A percentile compares a stretch with the other conserved stretches of the same genome.
Conservation (phyloP, 2,888 invertebrate species). For the Kryphioiulus occultus region DNA sequence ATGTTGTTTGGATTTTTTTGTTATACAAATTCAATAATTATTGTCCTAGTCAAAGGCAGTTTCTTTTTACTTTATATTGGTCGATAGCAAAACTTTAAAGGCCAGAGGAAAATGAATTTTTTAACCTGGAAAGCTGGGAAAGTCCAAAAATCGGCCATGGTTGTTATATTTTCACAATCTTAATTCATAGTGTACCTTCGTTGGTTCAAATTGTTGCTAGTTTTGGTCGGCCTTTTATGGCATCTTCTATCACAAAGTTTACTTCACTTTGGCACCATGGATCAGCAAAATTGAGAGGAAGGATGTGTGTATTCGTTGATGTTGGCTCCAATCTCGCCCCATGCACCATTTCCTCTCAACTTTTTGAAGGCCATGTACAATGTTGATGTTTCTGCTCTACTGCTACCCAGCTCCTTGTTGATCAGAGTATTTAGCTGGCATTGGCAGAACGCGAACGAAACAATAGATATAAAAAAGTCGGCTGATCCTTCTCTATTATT, state of each 20-base stretch:
- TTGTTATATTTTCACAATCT: too few species aligned
- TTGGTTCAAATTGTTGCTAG: neutral
- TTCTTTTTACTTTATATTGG: too few species aligned
- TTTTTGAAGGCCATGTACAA: neutral
- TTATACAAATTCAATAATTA: too few species aligned
- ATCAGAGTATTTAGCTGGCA: conserved; percentile 7
- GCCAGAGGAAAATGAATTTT: too few species aligned
- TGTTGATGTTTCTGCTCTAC: conserved; percentile 30
- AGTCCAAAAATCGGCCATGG: too few species aligned
- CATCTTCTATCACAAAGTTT: neutral
- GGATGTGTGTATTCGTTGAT: neutral
- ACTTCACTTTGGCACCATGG: neutral
- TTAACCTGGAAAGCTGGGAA: too few species aligned
- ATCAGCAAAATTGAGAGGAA: neutral
- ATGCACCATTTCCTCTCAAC: neutral
- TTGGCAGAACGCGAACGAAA: conserved; percentile 4
- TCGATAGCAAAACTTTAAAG: too few species aligned
- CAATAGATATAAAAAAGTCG: conserved; percentile 39
- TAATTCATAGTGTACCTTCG: too few species aligned
- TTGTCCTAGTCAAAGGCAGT: too few species aligned
- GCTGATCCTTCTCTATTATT: conserved; percentile 47
- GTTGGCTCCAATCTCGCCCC: conserved; percentile 1
- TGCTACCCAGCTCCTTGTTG: conserved; percentile 1
- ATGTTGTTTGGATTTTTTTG: too few species aligned
- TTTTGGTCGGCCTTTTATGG: neutral